Conservation (phyloP, 2,113 vertebrate genomes). For the Brachyhypopomus occidentalis region DNA sequence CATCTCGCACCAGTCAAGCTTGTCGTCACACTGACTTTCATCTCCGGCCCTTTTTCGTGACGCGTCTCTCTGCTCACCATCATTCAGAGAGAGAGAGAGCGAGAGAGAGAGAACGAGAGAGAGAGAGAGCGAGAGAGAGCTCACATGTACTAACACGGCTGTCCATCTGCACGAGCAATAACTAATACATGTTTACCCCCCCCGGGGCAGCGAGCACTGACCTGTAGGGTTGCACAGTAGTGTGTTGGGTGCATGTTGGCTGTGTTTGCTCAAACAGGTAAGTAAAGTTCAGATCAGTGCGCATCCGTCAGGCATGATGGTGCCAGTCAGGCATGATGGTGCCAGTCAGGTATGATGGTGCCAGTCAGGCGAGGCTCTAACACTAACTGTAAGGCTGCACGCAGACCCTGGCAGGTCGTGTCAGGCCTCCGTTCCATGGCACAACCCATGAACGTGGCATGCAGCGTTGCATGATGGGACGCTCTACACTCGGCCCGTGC, state of each 20-base stretch:
- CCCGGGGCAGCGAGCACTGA: background rate
- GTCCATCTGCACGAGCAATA: constrained; percentile 30
- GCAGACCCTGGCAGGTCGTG: constrained; percentile 10
- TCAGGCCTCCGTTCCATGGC: background rate
- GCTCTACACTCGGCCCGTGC: background rate
- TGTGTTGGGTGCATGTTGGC: constrained; percentile 20
- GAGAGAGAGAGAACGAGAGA: constrained; percentile 2
- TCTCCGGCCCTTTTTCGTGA: constrained; percentile 46
- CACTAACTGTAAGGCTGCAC: constrained; percentile 19
- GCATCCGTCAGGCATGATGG: background rate
- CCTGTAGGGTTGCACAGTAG: constrained; percentile 5
- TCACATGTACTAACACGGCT: constrained; percentile 62
- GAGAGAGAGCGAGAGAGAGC: background rate
- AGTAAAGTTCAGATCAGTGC: background rate
- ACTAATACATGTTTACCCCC: background rate
- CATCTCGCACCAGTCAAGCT: constrained; percentile 11
- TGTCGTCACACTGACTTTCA: constrained; percentile 52
- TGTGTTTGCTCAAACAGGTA: constrained; percentile 13
- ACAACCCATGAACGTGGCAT: constrained; percentile 11
- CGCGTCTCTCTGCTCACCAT: constrained; percentile 35
- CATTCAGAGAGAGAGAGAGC: background rate
- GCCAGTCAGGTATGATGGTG: background rate
- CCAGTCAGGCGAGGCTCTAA: background rate
- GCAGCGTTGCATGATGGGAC: constrained; percentile 35
- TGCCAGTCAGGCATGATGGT: background rate